Percentiles rank a stretch among this genome's conserved stretches.
Evolutionary conservation across 1,140 invertebrate genomes (phyloP).

Genomic region (Aphelenchoides besseyi): DNA sequence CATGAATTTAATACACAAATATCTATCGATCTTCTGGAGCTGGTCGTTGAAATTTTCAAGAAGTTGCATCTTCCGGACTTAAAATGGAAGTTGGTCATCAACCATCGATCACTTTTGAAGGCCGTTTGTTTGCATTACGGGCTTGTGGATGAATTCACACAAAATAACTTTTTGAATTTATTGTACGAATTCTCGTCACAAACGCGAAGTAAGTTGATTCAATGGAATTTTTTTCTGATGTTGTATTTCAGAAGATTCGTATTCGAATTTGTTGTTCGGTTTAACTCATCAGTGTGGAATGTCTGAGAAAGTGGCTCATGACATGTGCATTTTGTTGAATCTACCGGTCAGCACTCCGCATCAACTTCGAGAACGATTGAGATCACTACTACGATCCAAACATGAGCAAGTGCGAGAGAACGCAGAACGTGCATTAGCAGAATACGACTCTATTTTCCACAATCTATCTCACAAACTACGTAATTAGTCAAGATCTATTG

Average conservation of each 20-base stretch:
- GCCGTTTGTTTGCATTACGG: slow-evolving; percentile 7
- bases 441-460: not conserved
- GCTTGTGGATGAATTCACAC: not conserved
- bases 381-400: not conserved
- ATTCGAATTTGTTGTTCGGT: not conserved
- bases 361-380: not conserved
- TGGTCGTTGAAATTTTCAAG: not conserved
- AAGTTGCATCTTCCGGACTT: not conserved
- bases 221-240: not conserved
- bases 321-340: not conserved
- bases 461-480: not conserved
- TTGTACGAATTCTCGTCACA: slow-evolving; percentile 2
- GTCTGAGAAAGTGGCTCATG: not conserved
- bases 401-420: not conserved
- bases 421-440: not conserved
- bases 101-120: not conserved
- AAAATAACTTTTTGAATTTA: slow-evolving; percentile 10
- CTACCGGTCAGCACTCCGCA: not conserved
- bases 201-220: not conserved
- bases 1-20: no score
- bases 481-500: not conserved
- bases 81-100: not conserved
- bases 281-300: slow-evolving; percentile 7
- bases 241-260: not conserved
- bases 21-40: not conserved